These are phyloP conservation scores for Cephalotes varians DNA, from an alignment of 2,888 invertebrate species.

Conservation along the genomic window DNA sequence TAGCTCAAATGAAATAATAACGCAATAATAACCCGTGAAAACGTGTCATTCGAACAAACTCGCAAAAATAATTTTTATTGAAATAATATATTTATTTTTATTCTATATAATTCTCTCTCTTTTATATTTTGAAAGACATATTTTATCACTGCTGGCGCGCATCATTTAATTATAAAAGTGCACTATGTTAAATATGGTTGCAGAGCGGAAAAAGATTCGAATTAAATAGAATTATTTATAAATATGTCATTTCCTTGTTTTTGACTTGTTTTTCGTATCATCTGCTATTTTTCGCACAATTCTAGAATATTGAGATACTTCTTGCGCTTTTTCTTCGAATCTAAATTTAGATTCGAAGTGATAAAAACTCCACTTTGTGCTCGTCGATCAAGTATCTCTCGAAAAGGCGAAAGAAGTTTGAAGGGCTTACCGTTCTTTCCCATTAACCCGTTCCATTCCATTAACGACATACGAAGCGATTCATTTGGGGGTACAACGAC, in stretches of 20 bases:
- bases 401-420: neutral
- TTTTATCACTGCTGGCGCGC: neutral
- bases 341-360: slow-evolving; percentile 13
- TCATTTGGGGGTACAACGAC: neutral
- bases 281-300: neutral
- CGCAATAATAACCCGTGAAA: neutral
- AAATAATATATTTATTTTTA: neutral
- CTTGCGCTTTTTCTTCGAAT: neutral
- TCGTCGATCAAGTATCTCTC: neutral
- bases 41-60: neutral
- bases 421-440: neutral
- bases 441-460: neutral
- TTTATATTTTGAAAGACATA: neutral
- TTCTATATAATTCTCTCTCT: neutral
- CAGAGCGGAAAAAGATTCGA: neutral
- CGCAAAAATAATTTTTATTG: neutral
- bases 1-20: neutral
- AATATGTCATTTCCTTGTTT: neutral
- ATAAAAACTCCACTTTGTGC: neutral
- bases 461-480: neutral
- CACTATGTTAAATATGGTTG: neutral
- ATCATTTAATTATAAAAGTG: neutral
- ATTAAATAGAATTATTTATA: neutral
- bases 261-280: neutral
- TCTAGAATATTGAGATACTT: neutral